A percentile compares a stretch with the other conserved stretches of the same genome.
phyloP scores from a whole-genome alignment of 2,113 vertebrate species.

The Hippopotamus amphibius region DNA sequence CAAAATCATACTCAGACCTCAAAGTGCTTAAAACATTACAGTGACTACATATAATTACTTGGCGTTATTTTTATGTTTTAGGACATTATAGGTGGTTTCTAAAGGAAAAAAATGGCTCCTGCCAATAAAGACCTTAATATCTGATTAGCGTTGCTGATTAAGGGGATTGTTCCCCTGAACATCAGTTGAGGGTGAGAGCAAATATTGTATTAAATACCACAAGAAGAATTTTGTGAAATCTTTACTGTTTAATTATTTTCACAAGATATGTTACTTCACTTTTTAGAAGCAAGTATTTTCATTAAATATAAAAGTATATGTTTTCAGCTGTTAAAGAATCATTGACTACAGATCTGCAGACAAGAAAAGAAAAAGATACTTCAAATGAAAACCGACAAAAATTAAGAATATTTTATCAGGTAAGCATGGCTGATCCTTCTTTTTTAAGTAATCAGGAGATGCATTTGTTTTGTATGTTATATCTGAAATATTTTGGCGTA shows the following conservation, averaged over 20 bases:
- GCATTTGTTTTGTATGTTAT: background rate
- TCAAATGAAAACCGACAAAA: conserved; percentile 96
- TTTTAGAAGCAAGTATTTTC: conserved; percentile 52
- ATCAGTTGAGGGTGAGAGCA: background rate
- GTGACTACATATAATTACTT: background rate
- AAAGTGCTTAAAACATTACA: background rate
- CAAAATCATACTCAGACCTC: background rate
- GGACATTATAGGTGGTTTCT: background rate
- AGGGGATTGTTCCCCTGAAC: background rate
- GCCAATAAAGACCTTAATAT: background rate
- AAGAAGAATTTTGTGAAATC: conserved; percentile 33
- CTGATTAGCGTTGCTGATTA: conserved; percentile 8
- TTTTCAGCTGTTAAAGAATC: conserved; percentile 96
- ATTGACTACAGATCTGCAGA: conserved; percentile 93
- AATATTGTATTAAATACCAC: background rate
- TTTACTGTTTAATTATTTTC: conserved; percentile 51
- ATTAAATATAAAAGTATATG: conserved; percentile 62
- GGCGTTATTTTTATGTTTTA: conserved; percentile 39
- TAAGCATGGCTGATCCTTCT: conserved; percentile 77
- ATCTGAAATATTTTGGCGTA: conserved; percentile 42
- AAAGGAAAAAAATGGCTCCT: background rate
- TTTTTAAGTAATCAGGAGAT: background rate
- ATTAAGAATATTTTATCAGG: conserved; percentile 99
- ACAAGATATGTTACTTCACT: background rate
- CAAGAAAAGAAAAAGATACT: conserved; percentile 94